Base-by-base conservation (phyloP, 2,888 invertebrate species). In the Noctua pronuba region DNA sequence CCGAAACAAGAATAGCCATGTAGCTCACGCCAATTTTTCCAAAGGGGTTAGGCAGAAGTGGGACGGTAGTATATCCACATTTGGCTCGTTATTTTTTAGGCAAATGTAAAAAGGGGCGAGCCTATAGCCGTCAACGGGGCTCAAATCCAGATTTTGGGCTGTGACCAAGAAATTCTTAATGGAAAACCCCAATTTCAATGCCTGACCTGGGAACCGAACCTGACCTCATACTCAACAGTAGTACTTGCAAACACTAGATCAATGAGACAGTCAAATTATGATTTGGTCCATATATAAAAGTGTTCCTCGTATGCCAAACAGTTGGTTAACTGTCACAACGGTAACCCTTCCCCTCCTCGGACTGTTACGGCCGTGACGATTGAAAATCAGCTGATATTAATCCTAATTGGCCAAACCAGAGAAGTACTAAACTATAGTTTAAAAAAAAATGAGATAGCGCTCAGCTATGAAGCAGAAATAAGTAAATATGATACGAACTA, bases 321-420 rank as follows among this genome's bases (percentile, higher is more conserved):
- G 52, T 83, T 44, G 16, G 35, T 41, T 78, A 69, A 67, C 80
- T 35, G 80, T 31, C 5, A 67, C 66, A 79, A 16, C 31, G 24
- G 35, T 46, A 55, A 72, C 80, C 73, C 80, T 72, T 84, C 80
- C 80, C 80, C 80, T 84, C 46, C 62, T 46, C 2, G 5, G 10
- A 49, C 31, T 52, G 41, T 69, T 49, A 64, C 41, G 64, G 18
- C 46, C 18, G 21, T 81, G 60, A 80, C 35, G 55, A 73, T 80
- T 84, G 60, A 35, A 41, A 72, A 79, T 44, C 84, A 84, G 67
- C 66, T 73, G 67, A 73, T 68, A 80, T 73, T 67, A 58, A 49
- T 31, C 44, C 18, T 70, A 80, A 79, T 79, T 70, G 64, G 5
- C 18, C 21, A 41, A 65, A 65, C n/a, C 41, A 65, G 8, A 65